phyloP scores from a whole-genome alignment of 2,113 vertebrate species.

The Sorex fumeus region DNA sequence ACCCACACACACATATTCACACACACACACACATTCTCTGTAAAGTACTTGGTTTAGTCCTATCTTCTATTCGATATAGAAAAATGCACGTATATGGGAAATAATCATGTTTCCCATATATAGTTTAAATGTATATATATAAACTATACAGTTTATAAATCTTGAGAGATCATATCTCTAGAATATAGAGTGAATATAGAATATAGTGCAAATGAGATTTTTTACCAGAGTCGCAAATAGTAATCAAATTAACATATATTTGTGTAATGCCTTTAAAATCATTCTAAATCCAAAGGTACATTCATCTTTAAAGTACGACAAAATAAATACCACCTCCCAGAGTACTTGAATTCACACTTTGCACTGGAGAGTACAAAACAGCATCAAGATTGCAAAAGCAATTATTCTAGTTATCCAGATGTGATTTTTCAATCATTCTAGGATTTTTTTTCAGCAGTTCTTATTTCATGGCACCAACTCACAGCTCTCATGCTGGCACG shows the following conservation, averaged over 20 bases:
- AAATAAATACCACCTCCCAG: conserved; percentile 73
- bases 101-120: conserved; percentile 10
- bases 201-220: conserved; percentile 76
- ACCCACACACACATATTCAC: neutral
- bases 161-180: conserved; percentile 47
- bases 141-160: conserved; percentile 28
- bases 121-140: neutral
- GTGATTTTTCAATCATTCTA: conserved; percentile 88
- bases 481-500: conserved; percentile 87
- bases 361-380: conserved; percentile 84
- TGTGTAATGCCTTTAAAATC: conserved; percentile 81
- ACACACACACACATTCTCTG: neutral
- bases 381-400: conserved; percentile 87
- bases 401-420: conserved; percentile 89
- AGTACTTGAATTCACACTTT: conserved; percentile 76
- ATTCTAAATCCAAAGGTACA: conserved; percentile 80
- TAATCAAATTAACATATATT: conserved; percentile 83
- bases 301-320: conserved; percentile 75
- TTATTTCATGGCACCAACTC: conserved; percentile 85
- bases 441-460: conserved; percentile 82
- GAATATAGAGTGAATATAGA: neutral
- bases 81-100: conserved; percentile 52
- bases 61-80: conserved; percentile 26
- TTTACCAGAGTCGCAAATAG: conserved; percentile 79
- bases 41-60: conserved; percentile 32